Base-by-base conservation (phyloP, 1,140 invertebrate genomes). In the Pogonomyrmex barbatus region DNA sequence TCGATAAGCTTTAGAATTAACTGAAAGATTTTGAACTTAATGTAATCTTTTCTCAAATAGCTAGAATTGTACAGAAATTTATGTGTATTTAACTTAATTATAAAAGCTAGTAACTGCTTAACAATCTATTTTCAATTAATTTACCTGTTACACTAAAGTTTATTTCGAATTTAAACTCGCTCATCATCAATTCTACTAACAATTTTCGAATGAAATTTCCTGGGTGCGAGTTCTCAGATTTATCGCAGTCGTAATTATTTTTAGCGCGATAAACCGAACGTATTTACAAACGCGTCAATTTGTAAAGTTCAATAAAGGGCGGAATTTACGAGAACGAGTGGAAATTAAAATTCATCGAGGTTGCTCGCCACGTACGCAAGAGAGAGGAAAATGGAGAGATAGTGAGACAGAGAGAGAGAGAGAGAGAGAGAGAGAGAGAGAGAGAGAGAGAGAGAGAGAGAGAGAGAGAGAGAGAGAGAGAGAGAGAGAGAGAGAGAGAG, bases 261-360 rank as follows among this genome's bases (percentile, higher is more conserved):
- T 83, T 83, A 83, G 68, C 68, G 45, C 79, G 68, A 83, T 83
- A 83, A 83, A 83, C 68, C 67, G 68, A 75, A 68, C 68, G 68
- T 83, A 83, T 83, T 83, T 83, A 83, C 68, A 83, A 83, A 73
- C 45, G 68, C 68, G 79, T 83, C 68, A 83, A 83, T 83, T 83
- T 83, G 79, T 60, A 50, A 83, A 83, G 68, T 83, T 83, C 79
- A 83, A 83, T 83, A 83, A 73, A 83, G 54, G 54, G 12, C 5
- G 54, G 79, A 83, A 83, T 83, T 75, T 75, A 75, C 54, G 79
- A 39, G 79, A 45, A 73, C 68, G 56, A 56, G 42, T 75, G 4
- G 30, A 83, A 83, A 83, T 83, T 83, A 83, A 83, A 73, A 83
- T 83, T 83, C 68, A 83, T 73, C 54, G 79, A 42, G 6, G 10